A percentile compares a stretch with the other conserved stretches of the same genome.
Conservation (phyloP, 1,140 invertebrate species). For the Tyrophagus putrescentiae region DNA sequence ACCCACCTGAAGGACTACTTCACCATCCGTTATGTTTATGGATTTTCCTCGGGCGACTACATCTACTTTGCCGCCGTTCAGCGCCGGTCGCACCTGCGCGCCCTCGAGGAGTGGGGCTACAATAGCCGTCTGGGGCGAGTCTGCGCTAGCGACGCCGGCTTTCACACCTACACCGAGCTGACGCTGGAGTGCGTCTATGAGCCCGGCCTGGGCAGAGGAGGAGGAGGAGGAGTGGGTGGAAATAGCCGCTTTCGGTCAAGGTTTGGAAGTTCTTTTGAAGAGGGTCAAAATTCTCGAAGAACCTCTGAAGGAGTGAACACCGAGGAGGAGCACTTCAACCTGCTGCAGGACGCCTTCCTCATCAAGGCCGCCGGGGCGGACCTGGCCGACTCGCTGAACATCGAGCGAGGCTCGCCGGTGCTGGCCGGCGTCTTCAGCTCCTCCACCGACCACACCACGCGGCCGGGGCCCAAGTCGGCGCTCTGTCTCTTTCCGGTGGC, state of each 20-base stretch:
- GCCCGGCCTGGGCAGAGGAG: constrained; percentile 31
- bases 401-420: constrained; percentile 34
- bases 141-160: constrained; percentile 83
- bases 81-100: constrained; percentile 69
- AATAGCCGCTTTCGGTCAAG: constrained; percentile 27
- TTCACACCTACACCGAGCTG: constrained; percentile 73
- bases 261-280: too few species aligned
- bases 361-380: constrained; percentile 60
- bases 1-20: constrained; percentile 68
- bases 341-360: constrained; percentile 77
- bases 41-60: constrained; percentile 82
- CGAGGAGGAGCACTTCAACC: constrained; percentile 50
- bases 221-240: too few species aligned
- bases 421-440: constrained; percentile 70
- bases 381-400: constrained; percentile 54
- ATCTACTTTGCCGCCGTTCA: constrained; percentile 93
- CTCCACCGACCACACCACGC: constrained; percentile 60
- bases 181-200: constrained; percentile 55
- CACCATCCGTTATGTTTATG: constrained; percentile 86
- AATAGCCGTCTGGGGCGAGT: constrained; percentile 71
- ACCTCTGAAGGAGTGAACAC: constrained; percentile 29
- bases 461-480: constrained; percentile 54
- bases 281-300: too few species aligned
- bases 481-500: constrained; percentile 49
- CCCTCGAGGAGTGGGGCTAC: constrained; percentile 69